Evolutionary conservation across 2,888 invertebrate species (phyloP), one percentile per base, ranked within the genome.

Genomic region (Meliscaeva auricollis): DNA sequence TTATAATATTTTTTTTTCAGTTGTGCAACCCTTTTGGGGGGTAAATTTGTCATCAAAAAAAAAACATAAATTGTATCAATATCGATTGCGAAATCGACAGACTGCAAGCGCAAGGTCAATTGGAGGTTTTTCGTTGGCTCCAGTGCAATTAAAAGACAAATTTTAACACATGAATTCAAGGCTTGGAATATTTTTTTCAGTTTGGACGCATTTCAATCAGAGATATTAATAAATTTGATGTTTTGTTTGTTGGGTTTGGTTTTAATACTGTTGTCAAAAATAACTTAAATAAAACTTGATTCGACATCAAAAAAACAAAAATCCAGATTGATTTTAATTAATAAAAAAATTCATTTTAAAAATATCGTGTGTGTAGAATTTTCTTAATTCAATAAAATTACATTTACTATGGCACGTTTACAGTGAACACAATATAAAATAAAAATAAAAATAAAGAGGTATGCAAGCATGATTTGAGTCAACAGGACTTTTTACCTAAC

Each of bases 41-140:
- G 46, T 41, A 26, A 68, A 60, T 73, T 46, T 62, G 41, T 6
- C 44, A n/a, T n/a, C 26, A 26, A 26, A 26, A 26, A 26, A 68
- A 35, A 3, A 56, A 6, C 56, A 22, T 3, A 35, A 1, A 9
- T 52, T 7, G 8, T 54, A 41, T 32, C 11, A 11, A 17, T 60
- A 26, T 22, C 13, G 56, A 11, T 41, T 17, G 48, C 66, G 20
- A 6, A 68, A 60, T 78, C 60, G 32, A n/a, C 4, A 70, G 38
- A 62, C 46, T 60, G 30, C 30, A 72, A 48, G 64, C 52, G 30
- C 30, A 72, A 48, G 64, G 78, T 70, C 73, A 79, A 79, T 79
- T 79, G 66, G 20, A 8, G 35, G 46, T 64, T 38, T 11, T 68
- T 38, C 38, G 38, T 58, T 76, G 66, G 46, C 30, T 58, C 38